phyloP scores from a whole-genome alignment of 2,113 vertebrate genomes.

The Artemisiospiza belli region DNA sequence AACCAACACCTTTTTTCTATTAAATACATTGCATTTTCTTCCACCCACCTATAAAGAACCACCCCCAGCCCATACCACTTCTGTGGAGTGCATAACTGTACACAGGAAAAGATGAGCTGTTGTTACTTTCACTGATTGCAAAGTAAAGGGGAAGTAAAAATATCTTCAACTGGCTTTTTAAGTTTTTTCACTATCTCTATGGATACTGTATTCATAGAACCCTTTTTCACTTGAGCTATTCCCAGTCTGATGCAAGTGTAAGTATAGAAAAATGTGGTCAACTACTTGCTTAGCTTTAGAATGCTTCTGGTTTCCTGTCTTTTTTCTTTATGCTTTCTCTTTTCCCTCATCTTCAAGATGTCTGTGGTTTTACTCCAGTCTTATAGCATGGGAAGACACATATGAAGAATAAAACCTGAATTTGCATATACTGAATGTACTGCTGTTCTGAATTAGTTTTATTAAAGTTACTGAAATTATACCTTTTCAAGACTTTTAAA shows the following conservation, averaged over 20 bases:
- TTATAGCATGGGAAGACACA: neutral
- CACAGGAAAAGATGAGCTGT: neutral
- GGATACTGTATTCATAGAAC: neutral
- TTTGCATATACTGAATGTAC: neutral
- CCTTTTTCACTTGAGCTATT: neutral
- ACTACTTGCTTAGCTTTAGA: neutral
- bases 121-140: neutral
- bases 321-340: neutral
- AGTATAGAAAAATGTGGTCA: neutral
- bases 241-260: neutral
- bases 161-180: neutral
- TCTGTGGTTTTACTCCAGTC: neutral
- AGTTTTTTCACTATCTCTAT: neutral
- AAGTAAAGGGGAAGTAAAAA: neutral
- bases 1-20: neutral
- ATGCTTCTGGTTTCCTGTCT: neutral
- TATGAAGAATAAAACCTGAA: neutral
- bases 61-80: neutral
- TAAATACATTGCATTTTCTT: neutral
- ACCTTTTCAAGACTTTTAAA: neutral
- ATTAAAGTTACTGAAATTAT: neutral
- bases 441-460: neutral
- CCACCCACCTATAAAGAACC: neutral
- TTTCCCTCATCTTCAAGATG: neutral
- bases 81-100: neutral